phyloP scores from a whole-genome alignment of 1,140 invertebrate species.

The Leptoteleia sp. region DNA sequence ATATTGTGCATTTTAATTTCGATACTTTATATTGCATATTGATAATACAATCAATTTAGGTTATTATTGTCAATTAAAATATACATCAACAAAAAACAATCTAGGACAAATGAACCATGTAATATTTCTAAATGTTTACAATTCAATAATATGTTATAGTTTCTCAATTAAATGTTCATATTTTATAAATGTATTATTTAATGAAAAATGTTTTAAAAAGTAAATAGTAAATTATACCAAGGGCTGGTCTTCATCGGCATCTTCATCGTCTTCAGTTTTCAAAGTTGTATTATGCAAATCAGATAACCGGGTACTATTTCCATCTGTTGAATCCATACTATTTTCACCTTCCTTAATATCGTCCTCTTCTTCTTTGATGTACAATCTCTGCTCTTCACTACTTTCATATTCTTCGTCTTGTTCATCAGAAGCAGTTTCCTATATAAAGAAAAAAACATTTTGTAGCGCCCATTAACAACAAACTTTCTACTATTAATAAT shows the following conservation, averaged over 20 bases:
- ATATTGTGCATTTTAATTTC: no score
- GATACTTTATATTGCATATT: not conserved
- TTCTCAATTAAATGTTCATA: no score
- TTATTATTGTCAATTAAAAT: not conserved
- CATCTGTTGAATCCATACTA: conserved; percentile 75
- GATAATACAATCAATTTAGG: not conserved
- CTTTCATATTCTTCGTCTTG: conserved; percentile 80
- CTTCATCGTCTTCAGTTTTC: conserved; percentile 72
- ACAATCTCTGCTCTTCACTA: conserved; percentile 75
- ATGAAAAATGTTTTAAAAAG: no score
- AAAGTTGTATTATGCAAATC: conserved; percentile 79
- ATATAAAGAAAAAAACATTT: not conserved
- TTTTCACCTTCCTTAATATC: conserved; percentile 74
- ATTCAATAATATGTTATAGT: no score
- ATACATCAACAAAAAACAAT: not conserved
- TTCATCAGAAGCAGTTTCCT: conserved; percentile 75
- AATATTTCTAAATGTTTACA: no score
- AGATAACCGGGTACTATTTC: conserved; percentile 78
- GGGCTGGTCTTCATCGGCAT: conserved; percentile 89
- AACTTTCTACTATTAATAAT: not conserved
- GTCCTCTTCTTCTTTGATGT: conserved; percentile 79
- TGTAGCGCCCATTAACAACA: conserved; percentile 1
- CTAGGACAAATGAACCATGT: conserved; percentile 7
- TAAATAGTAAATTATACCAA: conserved; percentile 84
- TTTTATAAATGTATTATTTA: no score